These are phyloP conservation scores for Gallirallus australis DNA, from an alignment of 2,797 vertebrate species.

Conservation along the genomic window DNA sequence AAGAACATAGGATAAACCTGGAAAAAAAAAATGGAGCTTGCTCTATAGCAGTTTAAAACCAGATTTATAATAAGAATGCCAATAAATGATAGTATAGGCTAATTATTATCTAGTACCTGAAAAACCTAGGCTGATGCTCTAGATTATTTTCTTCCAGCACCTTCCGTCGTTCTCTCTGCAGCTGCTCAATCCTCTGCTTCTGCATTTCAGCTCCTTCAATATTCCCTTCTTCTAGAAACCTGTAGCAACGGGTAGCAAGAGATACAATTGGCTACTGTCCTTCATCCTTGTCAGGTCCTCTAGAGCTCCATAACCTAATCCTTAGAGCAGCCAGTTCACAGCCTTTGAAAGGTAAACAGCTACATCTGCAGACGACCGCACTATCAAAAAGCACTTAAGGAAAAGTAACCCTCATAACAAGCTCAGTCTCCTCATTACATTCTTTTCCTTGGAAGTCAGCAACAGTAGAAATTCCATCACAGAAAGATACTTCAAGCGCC, in stretches of 20 bases:
- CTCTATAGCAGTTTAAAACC: neutral
- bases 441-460: neutral
- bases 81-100: neutral
- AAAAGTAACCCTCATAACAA: neutral
- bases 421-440: neutral
- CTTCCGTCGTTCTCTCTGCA: slow-evolving; percentile 90
- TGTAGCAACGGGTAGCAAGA: slow-evolving; percentile 51
- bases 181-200: slow-evolving; percentile 94
- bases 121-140: slow-evolving; percentile 92
- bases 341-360: neutral
- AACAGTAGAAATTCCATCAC: neutral
- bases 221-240: slow-evolving; percentile 94
- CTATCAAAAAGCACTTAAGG: neutral
- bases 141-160: slow-evolving; percentile 87
- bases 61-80: neutral
- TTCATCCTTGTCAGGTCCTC: neutral
- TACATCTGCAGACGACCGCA: neutral
- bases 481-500: neutral
- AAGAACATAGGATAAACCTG: neutral
- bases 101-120: slow-evolving; percentile 82
- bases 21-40: neutral
- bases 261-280: neutral
- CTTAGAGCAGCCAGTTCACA: neutral
- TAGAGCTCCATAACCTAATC: neutral
- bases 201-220: slow-evolving; percentile 91